phyloP scores from a whole-genome alignment of 1,140 invertebrate genomes.

The Zaprionus capensis region DNA sequence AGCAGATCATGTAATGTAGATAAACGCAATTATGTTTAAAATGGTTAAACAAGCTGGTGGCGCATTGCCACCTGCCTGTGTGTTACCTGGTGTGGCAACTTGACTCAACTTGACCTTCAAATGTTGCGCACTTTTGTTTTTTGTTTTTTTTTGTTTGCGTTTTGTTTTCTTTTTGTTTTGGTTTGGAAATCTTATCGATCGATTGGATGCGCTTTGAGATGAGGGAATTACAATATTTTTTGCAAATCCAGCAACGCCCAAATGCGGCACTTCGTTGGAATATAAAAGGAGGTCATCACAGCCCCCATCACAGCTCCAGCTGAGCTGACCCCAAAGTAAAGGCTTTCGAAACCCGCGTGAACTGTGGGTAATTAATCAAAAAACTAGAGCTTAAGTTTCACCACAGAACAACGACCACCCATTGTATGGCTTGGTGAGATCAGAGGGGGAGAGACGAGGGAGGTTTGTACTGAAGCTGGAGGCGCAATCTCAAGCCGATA shows the following conservation, averaged over 20 bases:
- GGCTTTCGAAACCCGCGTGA: conserved; percentile 50
- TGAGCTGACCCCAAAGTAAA: conserved; percentile 40
- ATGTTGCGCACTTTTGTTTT: conserved; percentile 24
- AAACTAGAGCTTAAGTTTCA: conserved; percentile 67
- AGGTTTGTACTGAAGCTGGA: background rate
- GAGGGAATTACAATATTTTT: conserved; percentile 12
- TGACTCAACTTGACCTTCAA: conserved; percentile 54
- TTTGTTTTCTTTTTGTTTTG: conserved; percentile 13
- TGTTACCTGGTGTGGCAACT: background rate
- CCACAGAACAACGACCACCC: conserved; percentile 47
- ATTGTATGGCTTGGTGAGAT: conserved; percentile 34
- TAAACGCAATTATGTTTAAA: conserved; percentile 54
- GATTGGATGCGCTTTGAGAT: conserved; percentile 32
- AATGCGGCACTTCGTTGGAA: background rate
- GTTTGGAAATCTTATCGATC: conserved; percentile 22
- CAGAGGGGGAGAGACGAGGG: background rate
- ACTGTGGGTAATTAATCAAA: conserved; percentile 70
- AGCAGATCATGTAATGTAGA: conserved; percentile 37
- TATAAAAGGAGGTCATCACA: conserved; percentile 11
- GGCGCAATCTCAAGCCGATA: conserved; percentile 46
- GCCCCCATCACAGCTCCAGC: conserved; percentile 18
- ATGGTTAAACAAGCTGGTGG: conserved; percentile 39
- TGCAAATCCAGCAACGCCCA: conserved; percentile 28
- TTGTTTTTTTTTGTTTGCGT: conserved; percentile 4
- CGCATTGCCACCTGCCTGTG: conserved; percentile 17